Base-by-base conservation (phyloP, 2,113 vertebrate genomes). In the Arothron firmamentum region DNA sequence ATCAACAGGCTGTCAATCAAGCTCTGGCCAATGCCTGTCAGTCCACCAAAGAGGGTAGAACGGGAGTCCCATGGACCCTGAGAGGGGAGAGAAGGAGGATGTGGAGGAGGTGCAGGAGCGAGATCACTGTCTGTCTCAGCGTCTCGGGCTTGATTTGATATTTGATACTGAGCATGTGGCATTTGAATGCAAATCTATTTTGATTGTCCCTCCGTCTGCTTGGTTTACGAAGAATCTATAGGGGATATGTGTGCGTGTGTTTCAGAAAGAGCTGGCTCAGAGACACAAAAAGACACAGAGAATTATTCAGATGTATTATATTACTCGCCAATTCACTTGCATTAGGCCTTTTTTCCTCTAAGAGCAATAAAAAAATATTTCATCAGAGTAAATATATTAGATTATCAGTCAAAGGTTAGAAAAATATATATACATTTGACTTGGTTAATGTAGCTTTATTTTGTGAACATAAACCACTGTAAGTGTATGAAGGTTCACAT, bases 251-350 rank as follows among this genome's bases (percentile, higher is more conserved):
- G 71, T 78, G 75, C 59, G 34, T 81, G 74, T 59, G 56, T 78
- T 64, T 70, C 68, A 60, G 63, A 64, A 56, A 68, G 70, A 51
- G 50, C 67, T 34, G 72, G 52, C 46, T 54, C 16, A 47, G 70
- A 64, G 68, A 74, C 65, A 69, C 67, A 71, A 83, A 25, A 70
- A 74, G 62, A 72, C 50, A 65, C 34, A 43, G 34, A 49, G 90
- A 91, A 93, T 93, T 92, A 94, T 93, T 89, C 74, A 87, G 90
- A 93, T 91, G 90, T 92, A 94, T 95, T 90, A 81, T 91, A 91
- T 92, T 91, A 90, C 90, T 90, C 89, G 84, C 90, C 94, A 94
- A 93, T 94, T 93, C 93, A 93, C 93, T 92, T 87, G 91, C 93
- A 94, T 94, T 88, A 72, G 67, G 46, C 23, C 19, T 90, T 62